These are phyloP conservation scores for Odontophorus gujanensis DNA, from an alignment of 2,113 vertebrate species.

Conservation along the genomic window DNA sequence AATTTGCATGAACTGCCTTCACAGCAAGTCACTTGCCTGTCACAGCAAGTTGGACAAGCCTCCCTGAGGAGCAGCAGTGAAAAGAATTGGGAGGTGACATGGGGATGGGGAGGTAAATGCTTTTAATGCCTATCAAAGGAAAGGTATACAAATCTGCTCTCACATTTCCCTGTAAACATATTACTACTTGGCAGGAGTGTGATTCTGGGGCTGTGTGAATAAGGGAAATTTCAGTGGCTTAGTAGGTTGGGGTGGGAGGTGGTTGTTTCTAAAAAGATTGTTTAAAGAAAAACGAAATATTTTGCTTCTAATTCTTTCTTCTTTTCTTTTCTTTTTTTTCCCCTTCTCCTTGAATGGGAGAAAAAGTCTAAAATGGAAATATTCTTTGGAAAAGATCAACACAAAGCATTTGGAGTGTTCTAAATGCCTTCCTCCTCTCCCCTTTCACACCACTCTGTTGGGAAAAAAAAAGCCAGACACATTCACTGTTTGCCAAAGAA, in stretches of 20 bases:
- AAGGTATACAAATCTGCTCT: constrained; percentile 22
- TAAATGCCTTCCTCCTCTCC: neutral
- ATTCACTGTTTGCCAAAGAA: constrained; percentile 50
- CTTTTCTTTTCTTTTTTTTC: neutral
- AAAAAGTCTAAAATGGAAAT: constrained; percentile 23
- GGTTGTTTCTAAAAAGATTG: constrained; percentile 4
- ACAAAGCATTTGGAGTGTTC: neutral
- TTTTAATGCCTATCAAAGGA: constrained; percentile 54
- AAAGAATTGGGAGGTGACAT: constrained; percentile 11
- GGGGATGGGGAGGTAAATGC: constrained; percentile 12
- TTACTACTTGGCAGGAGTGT: neutral
- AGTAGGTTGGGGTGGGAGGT: neutral
- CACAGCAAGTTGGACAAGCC: constrained; percentile 34
- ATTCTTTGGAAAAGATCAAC: constrained; percentile 1
- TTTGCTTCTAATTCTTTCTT: neutral
- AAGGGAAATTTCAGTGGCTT: neutral
- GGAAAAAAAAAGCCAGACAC: neutral
- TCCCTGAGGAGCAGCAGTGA: constrained; percentile 42
- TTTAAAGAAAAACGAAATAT: constrained; percentile 29
- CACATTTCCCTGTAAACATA: constrained; percentile 31
- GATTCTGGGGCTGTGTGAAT: neutral
- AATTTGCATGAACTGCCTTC: constrained; percentile 31
- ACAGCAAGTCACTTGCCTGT: constrained; percentile 2
- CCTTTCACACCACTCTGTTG: neutral
- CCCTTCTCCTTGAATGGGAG: neutral